phyloP scores from a whole-genome alignment of 2,113 vertebrate species.

The Silurus glanis region DNA sequence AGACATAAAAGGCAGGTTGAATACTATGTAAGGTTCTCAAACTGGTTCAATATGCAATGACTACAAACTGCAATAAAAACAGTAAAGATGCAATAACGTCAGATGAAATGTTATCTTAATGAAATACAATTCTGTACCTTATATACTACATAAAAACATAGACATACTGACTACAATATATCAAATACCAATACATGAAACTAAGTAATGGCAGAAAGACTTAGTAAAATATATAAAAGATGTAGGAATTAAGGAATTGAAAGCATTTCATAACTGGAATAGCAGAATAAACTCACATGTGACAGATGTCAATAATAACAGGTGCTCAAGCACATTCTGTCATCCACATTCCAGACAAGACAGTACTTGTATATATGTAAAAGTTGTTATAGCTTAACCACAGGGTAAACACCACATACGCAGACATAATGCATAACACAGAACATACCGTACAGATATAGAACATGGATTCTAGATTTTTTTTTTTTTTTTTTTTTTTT shows the following conservation, averaged over 20 bases:
- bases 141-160: background rate
- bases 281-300: background rate
- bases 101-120: background rate
- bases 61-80: background rate
- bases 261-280: slow-evolving; percentile 3
- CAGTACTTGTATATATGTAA: slow-evolving; percentile 3
- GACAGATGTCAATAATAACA: slow-evolving; percentile 6
- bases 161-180: background rate
- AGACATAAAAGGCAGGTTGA: background rate
- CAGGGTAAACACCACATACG: background rate
- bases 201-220: background rate
- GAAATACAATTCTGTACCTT: background rate
- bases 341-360: slow-evolving; percentile 16
- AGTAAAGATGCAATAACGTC: background rate
- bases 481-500: background rate
- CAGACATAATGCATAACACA: background rate
- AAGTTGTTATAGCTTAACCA: background rate
- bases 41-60: background rate
- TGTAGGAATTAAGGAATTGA: background rate
- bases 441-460: background rate
- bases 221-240: background rate
- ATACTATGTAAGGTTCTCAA: background rate
- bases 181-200: background rate
- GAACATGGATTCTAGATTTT: background rate
- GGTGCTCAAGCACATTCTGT: background rate